phyloP scores from a whole-genome alignment of 37 sponge, comb jelly and placozoan species.

The Ianthella basta region DNA sequence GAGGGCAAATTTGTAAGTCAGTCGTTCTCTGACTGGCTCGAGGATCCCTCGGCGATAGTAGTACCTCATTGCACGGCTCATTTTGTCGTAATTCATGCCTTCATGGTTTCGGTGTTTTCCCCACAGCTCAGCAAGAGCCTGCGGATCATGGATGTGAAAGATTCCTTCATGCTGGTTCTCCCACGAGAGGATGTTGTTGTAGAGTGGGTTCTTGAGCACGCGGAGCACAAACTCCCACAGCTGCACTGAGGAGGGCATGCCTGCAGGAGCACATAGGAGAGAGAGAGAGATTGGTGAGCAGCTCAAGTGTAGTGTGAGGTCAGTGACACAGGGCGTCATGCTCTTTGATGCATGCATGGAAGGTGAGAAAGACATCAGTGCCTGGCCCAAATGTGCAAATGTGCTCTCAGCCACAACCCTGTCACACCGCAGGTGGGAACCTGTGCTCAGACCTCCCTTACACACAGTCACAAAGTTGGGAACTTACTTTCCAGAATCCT shows the following conservation, averaged over 20 bases:
- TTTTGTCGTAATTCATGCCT: constrained; percentile 80
- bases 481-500: constrained; percentile 26
- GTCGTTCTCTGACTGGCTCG: constrained; percentile 78
- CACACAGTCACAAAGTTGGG: neutral
- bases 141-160: constrained; percentile 77
- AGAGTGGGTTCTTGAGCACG: constrained; percentile 72
- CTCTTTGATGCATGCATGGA: too few species aligned
- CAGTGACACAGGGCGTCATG: neutral
- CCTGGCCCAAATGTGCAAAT: too few species aligned
- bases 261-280: constrained; percentile 35
- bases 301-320: neutral
- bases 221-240: constrained; percentile 80
- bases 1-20: constrained; percentile 61
- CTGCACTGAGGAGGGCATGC: constrained; percentile 72
- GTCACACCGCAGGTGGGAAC: neutral
- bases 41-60: constrained; percentile 79
- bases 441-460: neutral
- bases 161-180: constrained; percentile 78
- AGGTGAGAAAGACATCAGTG: too few species aligned
- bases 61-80: constrained; percentile 78
- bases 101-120: constrained; percentile 78
- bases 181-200: constrained; percentile 78
- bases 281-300: neutral
- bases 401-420: too few species aligned
- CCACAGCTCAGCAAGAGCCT: constrained; percentile 82